phyloP scores from a whole-genome alignment of 2,888 invertebrate species.

The Tenthredo scrophulariae region DNA sequence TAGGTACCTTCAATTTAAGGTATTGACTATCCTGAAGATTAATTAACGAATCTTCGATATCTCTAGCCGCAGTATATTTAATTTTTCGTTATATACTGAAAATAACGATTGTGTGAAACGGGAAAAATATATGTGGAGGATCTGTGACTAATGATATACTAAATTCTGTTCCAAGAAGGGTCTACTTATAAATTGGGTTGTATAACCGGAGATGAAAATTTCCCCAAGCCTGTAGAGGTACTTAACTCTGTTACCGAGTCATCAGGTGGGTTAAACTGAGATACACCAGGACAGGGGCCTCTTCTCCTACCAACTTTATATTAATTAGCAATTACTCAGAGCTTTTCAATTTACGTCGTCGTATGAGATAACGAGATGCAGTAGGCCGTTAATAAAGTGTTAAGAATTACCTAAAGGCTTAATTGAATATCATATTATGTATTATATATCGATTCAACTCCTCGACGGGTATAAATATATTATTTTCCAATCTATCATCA shows the following conservation, averaged over 20 bases:
- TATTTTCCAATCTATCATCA: neutral
- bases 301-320: neutral
- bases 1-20: too few relatives aligned
- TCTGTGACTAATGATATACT: neutral
- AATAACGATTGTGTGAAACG: neutral
- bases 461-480: neutral
- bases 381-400: conserved; percentile 18
- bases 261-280: conserved; percentile 10
- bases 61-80: too few relatives aligned
- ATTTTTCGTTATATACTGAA: too few relatives aligned
- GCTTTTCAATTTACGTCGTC: conserved; percentile 24
- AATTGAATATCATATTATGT: neutral
- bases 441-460: neutral
- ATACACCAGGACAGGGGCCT: neutral
- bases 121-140: neutral
- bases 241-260: conserved; percentile 13
- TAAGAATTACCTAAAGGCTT: neutral
- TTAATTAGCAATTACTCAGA: conserved; percentile 38
- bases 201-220: conserved; percentile 31
- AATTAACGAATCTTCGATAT: too few relatives aligned
- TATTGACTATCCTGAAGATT: too few relatives aligned
- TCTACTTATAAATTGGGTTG: neutral
- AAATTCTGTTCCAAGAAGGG: neutral
- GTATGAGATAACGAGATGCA: neutral
- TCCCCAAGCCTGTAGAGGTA: neutral